Evolutionary conservation across 2,113 vertebrate genomes (phyloP), one percentile per base, ranked within the genome.

Genomic region (Meleagris gallopavo): DNA sequence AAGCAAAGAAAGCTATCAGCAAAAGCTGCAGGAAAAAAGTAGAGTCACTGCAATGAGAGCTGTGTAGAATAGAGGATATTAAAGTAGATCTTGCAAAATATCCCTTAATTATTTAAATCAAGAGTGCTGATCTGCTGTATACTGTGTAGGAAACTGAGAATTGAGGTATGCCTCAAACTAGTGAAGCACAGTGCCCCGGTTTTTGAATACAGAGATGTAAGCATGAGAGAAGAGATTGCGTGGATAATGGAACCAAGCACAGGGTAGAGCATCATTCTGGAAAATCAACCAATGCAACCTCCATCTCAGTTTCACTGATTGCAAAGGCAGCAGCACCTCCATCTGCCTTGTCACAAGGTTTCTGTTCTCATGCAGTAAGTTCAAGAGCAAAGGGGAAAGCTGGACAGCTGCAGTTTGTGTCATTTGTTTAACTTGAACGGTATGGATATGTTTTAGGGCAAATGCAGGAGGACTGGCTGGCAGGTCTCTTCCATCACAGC

Each of bases 321-420:
- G 64, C 85, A 89, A 46, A 89, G 43, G 54, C 62, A 91, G 78
- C 57, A 91, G 30, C 70, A 94, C 36, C 16, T 93, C 58, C 64
- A 73, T 50, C 64, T 66, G n/a, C 46, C 14, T 32, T 45, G 13
- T 46, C 65, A n/a, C 21, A 20, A 45, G 20, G 20, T 24, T 67
- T 67, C 43, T 46, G 20, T n/a, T 16, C 65, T 46, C 43, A 46
- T n/a, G 30, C 30, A 46, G 30, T n/a, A 16, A 67, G 30, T 67
- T 46, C 22, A 43, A 66, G 41, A 43, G 43, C 32, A n/a, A 67
- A 67, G 13, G 13, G 30, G 11, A 45, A 46, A 30, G 38, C 61
- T 62, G 61, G 24, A 62, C 61, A 62, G 27, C 24, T 27, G 25
- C 36, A 18, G 22, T 25, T 38, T 16, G 15, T 17, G 43, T 67